These are phyloP conservation scores for Euspilapteryx auroguttella DNA, from an alignment of 2,888 invertebrate species.

Conservation along the genomic window DNA sequence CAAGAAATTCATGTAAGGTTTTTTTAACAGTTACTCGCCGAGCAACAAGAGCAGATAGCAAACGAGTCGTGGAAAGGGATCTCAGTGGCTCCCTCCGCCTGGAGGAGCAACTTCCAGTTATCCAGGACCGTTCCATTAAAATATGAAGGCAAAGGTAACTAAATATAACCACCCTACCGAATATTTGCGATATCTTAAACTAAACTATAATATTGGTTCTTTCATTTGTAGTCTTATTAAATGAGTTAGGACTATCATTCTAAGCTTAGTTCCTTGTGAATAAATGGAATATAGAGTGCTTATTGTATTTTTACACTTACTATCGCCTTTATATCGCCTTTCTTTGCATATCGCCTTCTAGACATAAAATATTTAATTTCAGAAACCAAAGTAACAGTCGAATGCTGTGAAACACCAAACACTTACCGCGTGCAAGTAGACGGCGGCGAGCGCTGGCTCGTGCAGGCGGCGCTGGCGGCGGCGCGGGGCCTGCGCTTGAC, in stretches of 20 bases:
- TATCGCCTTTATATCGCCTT: too few relatives aligned
- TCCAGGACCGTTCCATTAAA: constrained; percentile 62
- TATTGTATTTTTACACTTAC: too few relatives aligned
- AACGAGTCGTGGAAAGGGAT: constrained; percentile 44
- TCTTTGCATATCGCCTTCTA: too few relatives aligned
- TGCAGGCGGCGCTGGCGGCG: constrained; percentile 23
- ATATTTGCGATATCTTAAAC: too few relatives aligned
- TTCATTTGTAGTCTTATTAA: too few relatives aligned
- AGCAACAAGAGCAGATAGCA: constrained; percentile 17
- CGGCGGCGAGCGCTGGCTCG: constrained; percentile 58
- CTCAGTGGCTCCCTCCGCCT: constrained; percentile 25
- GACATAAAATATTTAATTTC: constrained; percentile 12
- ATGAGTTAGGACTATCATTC: too few relatives aligned
- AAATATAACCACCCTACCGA: too few relatives aligned
- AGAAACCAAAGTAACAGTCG: constrained; percentile 60
- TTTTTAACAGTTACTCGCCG: constrained; percentile 23
- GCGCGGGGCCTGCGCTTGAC: constrained; percentile 23
- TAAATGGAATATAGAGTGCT: too few relatives aligned
- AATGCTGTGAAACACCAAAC: constrained; percentile 40
- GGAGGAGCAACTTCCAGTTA: constrained; percentile 68
- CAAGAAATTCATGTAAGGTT: too few relatives aligned
- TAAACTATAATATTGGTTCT: too few relatives aligned
- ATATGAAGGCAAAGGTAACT: constrained; percentile 60
- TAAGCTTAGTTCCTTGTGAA: too few relatives aligned
- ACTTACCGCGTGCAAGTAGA: constrained; percentile 35